These are phyloP conservation scores for Cyclopterus lumpus DNA, from an alignment of 2,797 vertebrate genomes.

Conservation along the genomic window DNA sequence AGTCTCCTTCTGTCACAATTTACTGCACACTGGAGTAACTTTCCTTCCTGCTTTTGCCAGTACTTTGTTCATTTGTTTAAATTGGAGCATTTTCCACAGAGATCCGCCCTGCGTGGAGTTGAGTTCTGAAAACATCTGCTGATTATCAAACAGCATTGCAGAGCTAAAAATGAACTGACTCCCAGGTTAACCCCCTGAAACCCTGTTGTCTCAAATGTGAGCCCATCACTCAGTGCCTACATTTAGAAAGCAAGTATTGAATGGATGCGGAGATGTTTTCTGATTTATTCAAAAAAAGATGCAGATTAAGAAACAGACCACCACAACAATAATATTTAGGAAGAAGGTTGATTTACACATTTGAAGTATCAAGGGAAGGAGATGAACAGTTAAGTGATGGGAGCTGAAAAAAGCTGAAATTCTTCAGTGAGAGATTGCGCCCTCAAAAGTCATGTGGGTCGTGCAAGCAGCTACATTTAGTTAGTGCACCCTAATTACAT, in stretches of 20 bases:
- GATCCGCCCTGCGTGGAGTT: slow-evolving; percentile 51
- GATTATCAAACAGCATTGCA: slow-evolving; percentile 51
- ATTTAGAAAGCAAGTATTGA: not conserved
- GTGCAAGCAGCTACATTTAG: not conserved
- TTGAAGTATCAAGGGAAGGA: not conserved
- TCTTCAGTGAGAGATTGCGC: not conserved
- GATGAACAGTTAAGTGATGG: not conserved
- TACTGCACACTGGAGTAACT: slow-evolving; percentile 24
- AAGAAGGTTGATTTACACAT: not conserved
- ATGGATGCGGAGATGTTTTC: not conserved
- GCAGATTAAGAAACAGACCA: not conserved
- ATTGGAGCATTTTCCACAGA: slow-evolving; percentile 50
- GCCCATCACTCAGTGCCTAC: slow-evolving; percentile 26
- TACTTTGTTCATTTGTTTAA: slow-evolving; percentile 45
- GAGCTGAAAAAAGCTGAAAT: not conserved
- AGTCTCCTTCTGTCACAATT: slow-evolving; percentile 19
- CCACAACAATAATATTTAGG: not conserved
- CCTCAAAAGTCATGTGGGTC: not conserved
- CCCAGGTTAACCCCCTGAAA: slow-evolving; percentile 33
- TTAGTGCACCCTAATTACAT: slow-evolving; percentile 11
- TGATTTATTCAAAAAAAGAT: not conserved
- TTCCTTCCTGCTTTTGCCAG: slow-evolving; percentile 22
- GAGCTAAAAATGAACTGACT: slow-evolving; percentile 9
- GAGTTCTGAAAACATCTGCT: slow-evolving; percentile 47
- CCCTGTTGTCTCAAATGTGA: slow-evolving; percentile 20